These are phyloP conservation scores for Morpho helenor DNA, from an alignment of 2,888 invertebrate species.

Conservation along the genomic window DNA sequence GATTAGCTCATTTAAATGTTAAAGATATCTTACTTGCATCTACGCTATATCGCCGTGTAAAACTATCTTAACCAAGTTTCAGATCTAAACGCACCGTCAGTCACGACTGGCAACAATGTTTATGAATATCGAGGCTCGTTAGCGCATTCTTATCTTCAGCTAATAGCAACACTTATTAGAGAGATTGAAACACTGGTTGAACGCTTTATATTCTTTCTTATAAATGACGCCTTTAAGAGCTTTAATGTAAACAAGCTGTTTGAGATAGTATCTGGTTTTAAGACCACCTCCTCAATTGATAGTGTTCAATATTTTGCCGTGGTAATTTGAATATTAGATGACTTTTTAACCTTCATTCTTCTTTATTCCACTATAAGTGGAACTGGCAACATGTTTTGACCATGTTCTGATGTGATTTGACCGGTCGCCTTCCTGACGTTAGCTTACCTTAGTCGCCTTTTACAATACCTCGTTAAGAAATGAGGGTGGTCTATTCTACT, in stretches of 20 bases:
- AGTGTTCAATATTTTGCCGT: no score
- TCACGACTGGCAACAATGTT: slow-evolving; percentile 37
- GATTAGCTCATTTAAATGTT: no score
- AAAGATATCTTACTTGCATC: background rate
- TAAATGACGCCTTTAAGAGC: slow-evolving; percentile 11
- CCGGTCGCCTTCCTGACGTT: no score
- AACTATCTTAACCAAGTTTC: slow-evolving; percentile 8
- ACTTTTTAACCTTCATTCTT: no score
- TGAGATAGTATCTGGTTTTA: slow-evolving; percentile 8
- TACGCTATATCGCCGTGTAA: background rate
- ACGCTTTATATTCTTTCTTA: slow-evolving; percentile 15
- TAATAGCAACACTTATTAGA: slow-evolving; percentile 45
- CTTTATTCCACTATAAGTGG: no score
- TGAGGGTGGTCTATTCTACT: no score
- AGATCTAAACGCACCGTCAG: slow-evolving; percentile 34
- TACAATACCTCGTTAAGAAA: no score
- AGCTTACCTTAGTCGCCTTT: no score
- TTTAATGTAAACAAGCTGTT: slow-evolving; percentile 12
- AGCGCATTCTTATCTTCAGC: slow-evolving; percentile 46
- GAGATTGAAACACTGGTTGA: slow-evolving; percentile 21
- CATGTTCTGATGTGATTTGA: no score
- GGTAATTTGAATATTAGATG: no score
- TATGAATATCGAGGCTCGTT: slow-evolving; percentile 46
- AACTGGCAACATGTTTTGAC: no score
- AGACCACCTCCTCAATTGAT: no score